Evolutionary conservation across 2,113 vertebrate species (phyloP).

Genomic region (Synodontis membranacea): DNA sequence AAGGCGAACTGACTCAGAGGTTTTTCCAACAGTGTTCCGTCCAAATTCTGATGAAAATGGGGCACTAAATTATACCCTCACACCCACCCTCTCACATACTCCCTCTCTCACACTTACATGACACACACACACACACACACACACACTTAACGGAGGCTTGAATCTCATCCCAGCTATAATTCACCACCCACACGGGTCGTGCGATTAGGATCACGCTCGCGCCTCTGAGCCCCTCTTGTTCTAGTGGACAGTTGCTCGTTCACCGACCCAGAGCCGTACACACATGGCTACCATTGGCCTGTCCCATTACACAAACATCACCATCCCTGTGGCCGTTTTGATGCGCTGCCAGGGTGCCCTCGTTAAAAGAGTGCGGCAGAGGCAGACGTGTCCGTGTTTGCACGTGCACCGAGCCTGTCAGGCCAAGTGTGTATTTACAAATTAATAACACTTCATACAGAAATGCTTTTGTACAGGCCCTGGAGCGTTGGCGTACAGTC

Average conservation of each 20-base stretch:
- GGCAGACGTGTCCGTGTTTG: neutral
- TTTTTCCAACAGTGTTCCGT: conserved; percentile 21
- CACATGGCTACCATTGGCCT: conserved; percentile 30
- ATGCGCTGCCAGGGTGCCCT: conserved; percentile 52
- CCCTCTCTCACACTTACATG: neutral
- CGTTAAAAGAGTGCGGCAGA: conserved; percentile 46
- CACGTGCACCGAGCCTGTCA: neutral
- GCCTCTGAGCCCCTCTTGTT: conserved; percentile 52
- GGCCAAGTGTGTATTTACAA: conserved; percentile 40
- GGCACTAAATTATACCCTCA: conserved; percentile 21
- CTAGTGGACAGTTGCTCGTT: conserved; percentile 38
- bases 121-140: neutral
- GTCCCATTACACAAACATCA: conserved; percentile 52
- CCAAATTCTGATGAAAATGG: conserved; percentile 51
- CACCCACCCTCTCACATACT: neutral
- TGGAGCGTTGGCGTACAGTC: neutral
- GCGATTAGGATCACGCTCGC: conserved; percentile 19
- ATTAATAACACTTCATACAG: conserved; percentile 53
- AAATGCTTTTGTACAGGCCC: conserved; percentile 46
- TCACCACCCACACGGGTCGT: conserved; percentile 10
- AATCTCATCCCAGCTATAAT: conserved; percentile 24
- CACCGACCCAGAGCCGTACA: conserved; percentile 36
- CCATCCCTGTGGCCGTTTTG: conserved; percentile 48
- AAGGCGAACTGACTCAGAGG: conserved; percentile 39
- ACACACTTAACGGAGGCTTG: neutral